Conservation (phyloP, 2,888 invertebrate genomes). For the Rhagonycha lutea region DNA sequence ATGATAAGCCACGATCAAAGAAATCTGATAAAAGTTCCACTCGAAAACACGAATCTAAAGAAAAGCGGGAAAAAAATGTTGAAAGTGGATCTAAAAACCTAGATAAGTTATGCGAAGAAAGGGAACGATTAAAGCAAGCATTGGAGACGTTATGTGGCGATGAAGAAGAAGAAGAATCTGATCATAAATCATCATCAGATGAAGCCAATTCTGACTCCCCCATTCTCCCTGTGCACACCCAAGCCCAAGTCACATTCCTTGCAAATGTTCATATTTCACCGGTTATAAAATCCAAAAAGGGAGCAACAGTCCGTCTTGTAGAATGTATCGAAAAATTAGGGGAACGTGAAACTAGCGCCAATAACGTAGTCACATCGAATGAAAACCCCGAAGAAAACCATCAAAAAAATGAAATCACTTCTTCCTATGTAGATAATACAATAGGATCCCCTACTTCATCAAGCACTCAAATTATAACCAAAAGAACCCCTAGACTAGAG, state of each 20-base stretch:
- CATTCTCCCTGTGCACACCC: no score
- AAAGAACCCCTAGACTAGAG: neutral
- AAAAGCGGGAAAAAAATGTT: neutral
- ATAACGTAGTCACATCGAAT: neutral
- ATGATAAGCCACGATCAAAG: neutral
- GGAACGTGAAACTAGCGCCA: neutral
- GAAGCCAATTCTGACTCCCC: no score
- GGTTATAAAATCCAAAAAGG: neutral
- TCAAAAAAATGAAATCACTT: neutral
- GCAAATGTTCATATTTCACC: neutral
- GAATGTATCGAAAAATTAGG: neutral
- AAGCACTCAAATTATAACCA: neutral
- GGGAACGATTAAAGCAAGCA: neutral
- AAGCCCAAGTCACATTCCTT: neutral
- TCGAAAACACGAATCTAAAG: neutral
- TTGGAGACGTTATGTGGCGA: neutral
- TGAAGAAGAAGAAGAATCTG: neutral
- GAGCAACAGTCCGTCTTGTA: neutral
- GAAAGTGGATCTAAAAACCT: neutral
- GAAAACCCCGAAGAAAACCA: neutral
- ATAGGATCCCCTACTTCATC: neutral
- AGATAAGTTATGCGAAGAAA: neutral
- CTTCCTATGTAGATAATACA: neutral
- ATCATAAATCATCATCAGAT: neutral
- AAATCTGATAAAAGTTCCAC: no score